Evolutionary conservation across 2,113 vertebrate genomes (phyloP), one percentile per base, ranked within the genome.

Genomic region (Semnopithecus entellus): DNA sequence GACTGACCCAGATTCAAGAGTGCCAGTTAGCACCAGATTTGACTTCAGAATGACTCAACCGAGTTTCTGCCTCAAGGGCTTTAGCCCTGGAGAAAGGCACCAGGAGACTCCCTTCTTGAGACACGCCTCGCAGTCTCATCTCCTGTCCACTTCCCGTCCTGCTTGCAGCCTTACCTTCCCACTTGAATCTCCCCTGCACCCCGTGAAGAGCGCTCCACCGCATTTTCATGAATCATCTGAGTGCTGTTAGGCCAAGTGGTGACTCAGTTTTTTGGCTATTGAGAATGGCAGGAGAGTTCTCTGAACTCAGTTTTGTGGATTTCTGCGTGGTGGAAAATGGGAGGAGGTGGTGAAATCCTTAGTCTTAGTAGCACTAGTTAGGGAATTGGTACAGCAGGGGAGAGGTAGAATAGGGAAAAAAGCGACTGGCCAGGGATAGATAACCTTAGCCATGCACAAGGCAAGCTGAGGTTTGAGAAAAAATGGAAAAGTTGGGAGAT

Each of bases 11-110:
- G 61, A 83, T 84, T 27, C 78, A 72, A 8, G 17, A 40, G 86
- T 52, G 23, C 43, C 88, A 1, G 35, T 78, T 55, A 91, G 83
- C 32, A 40, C 83, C 48, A 88, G n/a, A 48, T 50, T 90, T 30
- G 32, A 85, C 84, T 84, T 45, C 13, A 70, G 61, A 66, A 55
- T 40, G 95, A 92, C 43, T 84, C 92, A 97, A 57, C 84, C 27
- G 17, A 84, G 35, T 43, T 91, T 84, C 90, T 72, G 35, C 70
- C 70, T 50, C 70, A 52, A 75, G 48, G 75, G 85, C 40, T 35
- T 76, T 72, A 68, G 73, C n/a, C 25, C 40, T 80, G 55, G 55
- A 79, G 68, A 87, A 88, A 95, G 79, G 22, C 73, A 91, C 40
- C 30, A 55, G 83, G 83, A 89, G 82, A 82, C 45, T 4, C 66